Conservation (phyloP, 2,113 vertebrate genomes). For the Vanacampus margaritifer region DNA sequence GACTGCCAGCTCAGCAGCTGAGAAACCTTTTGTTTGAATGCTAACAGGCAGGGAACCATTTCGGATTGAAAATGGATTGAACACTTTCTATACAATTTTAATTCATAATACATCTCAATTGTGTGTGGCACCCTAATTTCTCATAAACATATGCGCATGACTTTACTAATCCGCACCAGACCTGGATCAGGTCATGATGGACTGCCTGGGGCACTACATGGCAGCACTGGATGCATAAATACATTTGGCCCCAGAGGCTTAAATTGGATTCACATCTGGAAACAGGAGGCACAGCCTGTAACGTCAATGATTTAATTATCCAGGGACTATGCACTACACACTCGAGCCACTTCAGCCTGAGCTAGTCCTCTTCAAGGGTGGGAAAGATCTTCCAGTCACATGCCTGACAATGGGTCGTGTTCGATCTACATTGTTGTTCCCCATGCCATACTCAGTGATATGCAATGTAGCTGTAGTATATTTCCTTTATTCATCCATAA, state of each 20-base stretch:
- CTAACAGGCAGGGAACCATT: constrained; percentile 44
- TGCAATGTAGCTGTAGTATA: too few relatives aligned
- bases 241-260: not conserved
- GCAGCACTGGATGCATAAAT: not conserved
- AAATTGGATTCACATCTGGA: not conserved
- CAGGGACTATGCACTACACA: not conserved
- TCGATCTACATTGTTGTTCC: too few relatives aligned
- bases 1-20: constrained; percentile 28
- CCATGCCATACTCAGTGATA: too few relatives aligned
- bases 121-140: too few relatives aligned
- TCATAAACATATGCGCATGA: too few relatives aligned
- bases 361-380: too few relatives aligned
- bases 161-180: too few relatives aligned
- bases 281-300: not conserved
- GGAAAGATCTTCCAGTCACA: not conserved
- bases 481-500: too few relatives aligned
- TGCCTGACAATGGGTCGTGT: too few relatives aligned
- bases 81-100: too few relatives aligned
- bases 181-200: not conserved
- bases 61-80: not conserved
- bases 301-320: not conserved
- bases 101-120: too few relatives aligned
- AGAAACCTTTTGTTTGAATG: constrained; percentile 44
- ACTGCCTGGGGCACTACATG: not conserved
- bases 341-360: too few relatives aligned